A percentile compares a stretch with the other conserved stretches of the same genome.
Conservation (phyloP, 2,888 invertebrate genomes). For the Drosophila limbata region DNA sequence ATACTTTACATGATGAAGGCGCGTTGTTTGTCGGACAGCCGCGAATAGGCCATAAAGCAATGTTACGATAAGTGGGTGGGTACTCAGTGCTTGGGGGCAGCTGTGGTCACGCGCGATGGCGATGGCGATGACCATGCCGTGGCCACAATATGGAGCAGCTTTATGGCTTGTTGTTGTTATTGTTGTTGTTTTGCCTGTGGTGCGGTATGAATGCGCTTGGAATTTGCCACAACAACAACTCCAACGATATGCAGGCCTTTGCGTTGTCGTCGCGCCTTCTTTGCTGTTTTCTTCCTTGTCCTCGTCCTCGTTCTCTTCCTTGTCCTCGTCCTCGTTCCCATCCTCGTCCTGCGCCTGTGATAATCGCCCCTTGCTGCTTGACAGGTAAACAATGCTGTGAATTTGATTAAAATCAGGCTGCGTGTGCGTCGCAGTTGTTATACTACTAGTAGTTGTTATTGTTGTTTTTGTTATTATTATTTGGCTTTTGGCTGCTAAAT, state of each 20-base stretch:
- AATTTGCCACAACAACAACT: slow-evolving; percentile 69
- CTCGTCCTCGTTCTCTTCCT: slow-evolving; percentile 30
- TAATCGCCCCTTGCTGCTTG: slow-evolving; percentile 78
- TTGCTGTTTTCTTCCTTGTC: slow-evolving; percentile 46
- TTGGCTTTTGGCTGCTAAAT: slow-evolving; percentile 59
- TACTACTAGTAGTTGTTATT: slow-evolving; percentile 34
- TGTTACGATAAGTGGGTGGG: slow-evolving; percentile 63
- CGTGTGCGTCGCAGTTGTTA: slow-evolving; percentile 63
- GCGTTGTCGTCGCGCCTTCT: slow-evolving; percentile 49
- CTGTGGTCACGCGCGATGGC: slow-evolving; percentile 71
- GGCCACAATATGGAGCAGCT: slow-evolving; percentile 70
- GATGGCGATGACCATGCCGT: slow-evolving; percentile 50
- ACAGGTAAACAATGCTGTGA: slow-evolving; percentile 83
- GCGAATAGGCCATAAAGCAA: slow-evolving; percentile 54
- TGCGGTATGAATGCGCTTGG: slow-evolving; percentile 80
- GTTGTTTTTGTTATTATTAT: slow-evolving; percentile 38
- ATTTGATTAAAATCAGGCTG: slow-evolving; percentile 82
- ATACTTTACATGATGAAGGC: slow-evolving; percentile 57
- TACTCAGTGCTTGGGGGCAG: slow-evolving; percentile 56
- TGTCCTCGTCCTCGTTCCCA: slow-evolving; percentile 33
- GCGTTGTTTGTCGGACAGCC: slow-evolving; percentile 35
- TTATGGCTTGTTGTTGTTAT: slow-evolving; percentile 54
- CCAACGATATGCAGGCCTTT: slow-evolving; percentile 53
- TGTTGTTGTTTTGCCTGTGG: slow-evolving; percentile 63
- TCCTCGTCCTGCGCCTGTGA: slow-evolving; percentile 62